Conservation (phyloP, 2,113 vertebrate genomes). For the Progne subis region DNA sequence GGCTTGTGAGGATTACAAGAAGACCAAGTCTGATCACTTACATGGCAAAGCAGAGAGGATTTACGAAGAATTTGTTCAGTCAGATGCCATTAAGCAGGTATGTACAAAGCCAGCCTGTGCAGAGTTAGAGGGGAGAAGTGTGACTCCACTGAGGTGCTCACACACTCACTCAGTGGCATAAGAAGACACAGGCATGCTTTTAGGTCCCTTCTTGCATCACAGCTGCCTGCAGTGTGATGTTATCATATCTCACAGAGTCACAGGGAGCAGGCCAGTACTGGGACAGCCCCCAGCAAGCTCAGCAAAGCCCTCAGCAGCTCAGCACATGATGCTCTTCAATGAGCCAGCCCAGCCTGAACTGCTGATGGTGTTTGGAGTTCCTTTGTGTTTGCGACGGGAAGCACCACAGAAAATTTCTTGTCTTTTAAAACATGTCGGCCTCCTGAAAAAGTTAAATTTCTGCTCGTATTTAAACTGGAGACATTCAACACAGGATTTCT, state of each 20-base stretch:
- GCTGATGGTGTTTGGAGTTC: neutral
- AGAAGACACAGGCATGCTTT: neutral
- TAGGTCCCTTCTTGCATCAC: neutral
- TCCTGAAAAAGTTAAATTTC: neutral
- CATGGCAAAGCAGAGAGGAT: constrained; percentile 83
- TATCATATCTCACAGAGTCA: neutral
- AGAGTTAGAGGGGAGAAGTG: neutral
- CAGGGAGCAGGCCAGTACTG: neutral
- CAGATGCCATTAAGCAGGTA: constrained; percentile 87
- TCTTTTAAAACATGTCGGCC: neutral
- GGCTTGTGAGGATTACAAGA: constrained; percentile 89
- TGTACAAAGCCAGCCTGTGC: neutral
- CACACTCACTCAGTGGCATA: neutral
- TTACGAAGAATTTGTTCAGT: constrained; percentile 84
- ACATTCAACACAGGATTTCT: neutral
- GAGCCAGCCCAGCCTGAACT: neutral
- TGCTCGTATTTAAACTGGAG: neutral
- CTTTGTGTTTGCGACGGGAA: neutral
- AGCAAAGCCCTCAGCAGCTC: neutral
- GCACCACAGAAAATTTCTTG: neutral
- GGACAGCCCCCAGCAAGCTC: neutral
- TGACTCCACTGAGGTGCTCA: neutral
- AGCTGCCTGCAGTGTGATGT: neutral
- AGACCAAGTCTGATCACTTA: constrained; percentile 74
- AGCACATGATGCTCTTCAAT: neutral